These are phyloP conservation scores for Ceramica pisi DNA, from an alignment of 2,888 invertebrate species.

Conservation along the genomic window DNA sequence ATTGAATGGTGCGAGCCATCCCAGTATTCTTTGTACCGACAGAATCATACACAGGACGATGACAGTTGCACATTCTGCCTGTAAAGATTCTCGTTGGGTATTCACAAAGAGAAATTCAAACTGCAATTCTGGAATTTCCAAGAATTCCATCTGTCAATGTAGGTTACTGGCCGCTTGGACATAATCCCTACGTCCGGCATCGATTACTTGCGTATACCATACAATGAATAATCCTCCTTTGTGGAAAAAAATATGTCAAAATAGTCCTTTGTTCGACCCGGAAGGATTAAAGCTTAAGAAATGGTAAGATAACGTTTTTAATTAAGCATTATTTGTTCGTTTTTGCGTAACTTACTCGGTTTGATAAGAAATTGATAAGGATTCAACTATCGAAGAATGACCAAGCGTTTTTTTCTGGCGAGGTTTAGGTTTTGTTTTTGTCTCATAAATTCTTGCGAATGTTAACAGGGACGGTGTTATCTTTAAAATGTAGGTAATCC, in stretches of 20 bases:
- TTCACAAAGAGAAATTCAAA: slow-evolving; percentile 47
- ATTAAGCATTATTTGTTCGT: slow-evolving; percentile 51
- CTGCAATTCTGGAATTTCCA: slow-evolving; percentile 61
- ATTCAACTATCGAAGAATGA: slow-evolving; percentile 27
- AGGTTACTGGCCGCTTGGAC: slow-evolving; percentile 65
- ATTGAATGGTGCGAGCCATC: slow-evolving; percentile 15
- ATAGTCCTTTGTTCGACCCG: slow-evolving; percentile 82
- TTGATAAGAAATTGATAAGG: slow-evolving; percentile 50
- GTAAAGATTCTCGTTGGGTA: slow-evolving; percentile 25
- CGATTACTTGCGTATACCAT: slow-evolving; percentile 80
- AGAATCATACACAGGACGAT: slow-evolving; percentile 10
- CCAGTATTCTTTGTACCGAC: slow-evolving; percentile 30
- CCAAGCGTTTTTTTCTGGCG: slow-evolving; percentile 17
- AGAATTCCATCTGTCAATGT: slow-evolving; percentile 69
- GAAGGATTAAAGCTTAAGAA: slow-evolving; percentile 74
- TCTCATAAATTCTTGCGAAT: slow-evolving; percentile 22
- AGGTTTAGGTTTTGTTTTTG: slow-evolving; percentile 19
- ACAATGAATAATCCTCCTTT: slow-evolving; percentile 71
- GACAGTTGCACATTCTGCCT: slow-evolving; percentile 27
- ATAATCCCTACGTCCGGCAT: slow-evolving; percentile 83
- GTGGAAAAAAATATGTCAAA: slow-evolving; percentile 79
- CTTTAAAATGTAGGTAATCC: no score
- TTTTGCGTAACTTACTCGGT: slow-evolving; percentile 59
- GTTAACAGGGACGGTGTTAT: neutral
- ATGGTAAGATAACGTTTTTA: slow-evolving; percentile 54